phyloP scores from a whole-genome alignment of 2,113 vertebrate species.

The Fukomys damarensis region DNA sequence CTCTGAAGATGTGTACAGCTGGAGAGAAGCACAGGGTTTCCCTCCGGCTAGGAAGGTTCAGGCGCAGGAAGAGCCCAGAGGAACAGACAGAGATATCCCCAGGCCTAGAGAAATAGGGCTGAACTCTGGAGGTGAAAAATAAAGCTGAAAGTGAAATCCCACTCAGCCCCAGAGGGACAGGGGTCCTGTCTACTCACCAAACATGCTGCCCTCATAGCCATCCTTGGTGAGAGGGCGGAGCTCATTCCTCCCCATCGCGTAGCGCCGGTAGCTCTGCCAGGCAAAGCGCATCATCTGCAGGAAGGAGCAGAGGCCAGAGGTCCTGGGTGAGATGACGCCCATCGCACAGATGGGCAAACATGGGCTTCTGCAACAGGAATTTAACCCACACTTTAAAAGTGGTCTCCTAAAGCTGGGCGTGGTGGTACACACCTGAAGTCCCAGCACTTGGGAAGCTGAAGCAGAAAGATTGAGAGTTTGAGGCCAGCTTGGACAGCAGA shows the following conservation, averaged over 20 bases:
- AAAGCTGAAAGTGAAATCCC: background rate
- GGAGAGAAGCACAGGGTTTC: background rate
- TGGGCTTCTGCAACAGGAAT: background rate
- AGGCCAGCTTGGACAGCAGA: background rate
- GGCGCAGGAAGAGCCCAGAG: background rate
- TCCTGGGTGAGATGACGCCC: background rate
- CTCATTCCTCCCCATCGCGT: constrained; percentile 96
- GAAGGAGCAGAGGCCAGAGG: background rate
- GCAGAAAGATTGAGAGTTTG: background rate
- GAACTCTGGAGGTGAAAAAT: background rate
- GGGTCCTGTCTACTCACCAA: constrained; percentile 92
- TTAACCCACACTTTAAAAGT: background rate
- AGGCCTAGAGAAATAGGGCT: background rate
- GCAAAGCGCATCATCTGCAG: constrained; percentile 99
- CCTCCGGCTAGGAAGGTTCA: background rate
- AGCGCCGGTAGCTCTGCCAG: constrained; percentile 97
- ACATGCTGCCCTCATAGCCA: constrained; percentile 96
- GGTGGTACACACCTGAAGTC: background rate
- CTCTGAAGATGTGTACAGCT: background rate
- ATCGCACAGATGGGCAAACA: fast-evolving
- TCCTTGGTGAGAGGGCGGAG: constrained; percentile 94
- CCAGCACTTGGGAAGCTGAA: background rate
- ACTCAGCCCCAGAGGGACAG: fast-evolving
- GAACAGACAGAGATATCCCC: background rate
- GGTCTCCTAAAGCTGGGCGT: background rate